A percentile compares a stretch with the other conserved stretches of the same genome.
These are phyloP conservation scores for Neofelis nebulosa DNA, from an alignment of 2,113 vertebrate species.

Conservation along the genomic window DNA sequence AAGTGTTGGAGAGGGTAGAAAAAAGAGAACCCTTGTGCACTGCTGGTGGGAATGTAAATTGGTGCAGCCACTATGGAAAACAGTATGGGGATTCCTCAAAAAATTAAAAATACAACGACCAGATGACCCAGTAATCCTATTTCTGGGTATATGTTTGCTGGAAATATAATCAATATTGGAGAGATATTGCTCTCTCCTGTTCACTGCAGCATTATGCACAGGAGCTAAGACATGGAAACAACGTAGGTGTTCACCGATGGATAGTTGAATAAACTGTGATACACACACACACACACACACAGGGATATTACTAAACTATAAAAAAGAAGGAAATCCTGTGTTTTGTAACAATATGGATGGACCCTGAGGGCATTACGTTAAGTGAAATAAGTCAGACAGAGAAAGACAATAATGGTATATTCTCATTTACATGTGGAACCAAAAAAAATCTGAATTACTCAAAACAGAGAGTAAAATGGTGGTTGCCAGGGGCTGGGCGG, in stretches of 20 bases:
- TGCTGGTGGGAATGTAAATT: neutral
- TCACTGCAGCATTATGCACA: neutral
- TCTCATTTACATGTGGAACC: neutral
- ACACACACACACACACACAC: neutral
- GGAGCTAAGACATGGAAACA: neutral
- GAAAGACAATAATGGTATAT: neutral
- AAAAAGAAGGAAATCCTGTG: neutral
- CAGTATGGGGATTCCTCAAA: neutral
- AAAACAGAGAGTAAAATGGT: neutral
- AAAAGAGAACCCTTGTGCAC: neutral
- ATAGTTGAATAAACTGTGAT: neutral
- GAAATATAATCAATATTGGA: neutral
- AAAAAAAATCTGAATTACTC: neutral
- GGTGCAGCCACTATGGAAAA: neutral
- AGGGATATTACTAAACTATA: neutral
- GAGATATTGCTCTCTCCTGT: neutral
- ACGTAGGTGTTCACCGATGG: neutral
- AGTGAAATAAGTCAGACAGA: neutral
- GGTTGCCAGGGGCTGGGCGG: neutral
- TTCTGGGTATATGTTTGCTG: neutral
- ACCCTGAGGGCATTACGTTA: neutral
- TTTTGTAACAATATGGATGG: neutral
- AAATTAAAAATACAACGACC: neutral
- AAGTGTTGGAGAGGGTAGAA: neutral
- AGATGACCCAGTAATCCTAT: neutral